These are phyloP conservation scores for Drosophila watanabei DNA, from an alignment of 1,140 invertebrate species.

Conservation along the genomic window DNA sequence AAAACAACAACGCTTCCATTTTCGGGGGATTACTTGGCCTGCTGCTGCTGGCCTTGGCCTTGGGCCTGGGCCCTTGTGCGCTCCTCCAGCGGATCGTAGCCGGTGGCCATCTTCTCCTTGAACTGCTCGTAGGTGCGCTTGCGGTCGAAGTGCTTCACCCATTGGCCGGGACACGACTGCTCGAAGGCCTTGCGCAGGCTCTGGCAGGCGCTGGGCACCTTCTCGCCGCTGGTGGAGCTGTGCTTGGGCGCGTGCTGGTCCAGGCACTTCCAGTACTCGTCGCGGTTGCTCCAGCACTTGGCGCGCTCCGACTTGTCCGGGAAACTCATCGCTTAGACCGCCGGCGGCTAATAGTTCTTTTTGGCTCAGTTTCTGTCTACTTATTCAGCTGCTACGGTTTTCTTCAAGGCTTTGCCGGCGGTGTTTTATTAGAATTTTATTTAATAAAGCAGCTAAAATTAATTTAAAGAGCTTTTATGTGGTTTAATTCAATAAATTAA, in stretches of 20 bases:
- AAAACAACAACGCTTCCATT: constrained; percentile 28
- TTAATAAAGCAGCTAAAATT: neutral
- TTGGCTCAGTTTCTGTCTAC: neutral
- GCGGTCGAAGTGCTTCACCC: constrained; percentile 98
- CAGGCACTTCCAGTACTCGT: constrained; percentile 96
- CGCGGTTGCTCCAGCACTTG: constrained; percentile 93
- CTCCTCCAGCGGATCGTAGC: constrained; percentile 90
- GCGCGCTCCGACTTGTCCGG: constrained; percentile 92
- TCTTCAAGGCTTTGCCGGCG: neutral
- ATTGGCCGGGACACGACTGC: constrained; percentile 93
- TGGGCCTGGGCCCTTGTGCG: constrained; percentile 26
- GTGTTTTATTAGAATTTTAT: neutral
- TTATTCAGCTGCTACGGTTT: neutral
- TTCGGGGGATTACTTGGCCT: constrained; percentile 29
- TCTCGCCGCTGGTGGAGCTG: constrained; percentile 81
- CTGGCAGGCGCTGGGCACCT: constrained; percentile 88
- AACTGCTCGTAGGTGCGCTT: constrained; percentile 95
- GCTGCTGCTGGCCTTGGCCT: neutral
- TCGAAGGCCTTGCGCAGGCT: constrained; percentile 92
- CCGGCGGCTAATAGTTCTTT: too few relatives aligned
- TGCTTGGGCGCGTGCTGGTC: constrained; percentile 88
- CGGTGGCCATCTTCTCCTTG: constrained; percentile 94
- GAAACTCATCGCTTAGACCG: constrained; percentile 90
- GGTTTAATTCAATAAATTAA: constrained; percentile 11
- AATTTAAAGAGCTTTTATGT: neutral